These are phyloP conservation scores for Carabus problematicus DNA, from an alignment of 2,888 invertebrate genomes.

Conservation along the genomic window DNA sequence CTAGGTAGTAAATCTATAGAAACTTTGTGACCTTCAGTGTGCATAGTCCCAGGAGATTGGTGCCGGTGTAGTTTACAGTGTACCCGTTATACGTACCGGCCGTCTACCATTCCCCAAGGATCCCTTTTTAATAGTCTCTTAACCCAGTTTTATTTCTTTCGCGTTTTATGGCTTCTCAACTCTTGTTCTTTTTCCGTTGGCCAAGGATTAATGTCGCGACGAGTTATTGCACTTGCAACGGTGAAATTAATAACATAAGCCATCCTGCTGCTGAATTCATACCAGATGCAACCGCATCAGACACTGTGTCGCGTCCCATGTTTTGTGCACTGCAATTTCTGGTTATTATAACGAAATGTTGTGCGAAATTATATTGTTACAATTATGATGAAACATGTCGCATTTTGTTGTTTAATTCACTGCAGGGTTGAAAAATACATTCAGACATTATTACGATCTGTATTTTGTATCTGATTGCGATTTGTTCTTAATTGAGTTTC, in stretches of 20 bases:
- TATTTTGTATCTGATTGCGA: too few species aligned
- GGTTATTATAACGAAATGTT: too few species aligned
- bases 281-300: background rate
- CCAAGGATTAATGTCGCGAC: conserved; percentile 31
- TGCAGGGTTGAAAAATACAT: too few species aligned
- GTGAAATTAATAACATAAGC: conserved; percentile 34
- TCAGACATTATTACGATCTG: too few species aligned
- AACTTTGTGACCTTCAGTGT: conserved; percentile 4
- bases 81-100: background rate
- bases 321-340: too few species aligned
- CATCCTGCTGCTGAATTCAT: conserved; percentile 21
- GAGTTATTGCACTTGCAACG: conserved; percentile 34
- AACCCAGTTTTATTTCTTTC: conserved; percentile 35
- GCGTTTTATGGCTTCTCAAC: conserved; percentile 35
- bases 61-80: background rate
- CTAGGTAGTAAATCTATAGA: too few species aligned
- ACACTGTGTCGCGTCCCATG: too few species aligned
- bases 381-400: too few species aligned
- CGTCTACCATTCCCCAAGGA: conserved; percentile 17
- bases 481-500: too few species aligned
- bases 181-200: conserved; percentile 22
- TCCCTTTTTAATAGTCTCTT: conserved; percentile 37
- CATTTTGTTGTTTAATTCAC: too few species aligned
- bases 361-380: too few species aligned
- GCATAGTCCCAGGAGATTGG: background rate